Conservation (phyloP, 2,888 invertebrate genomes). For the Mythimna ferrago region DNA sequence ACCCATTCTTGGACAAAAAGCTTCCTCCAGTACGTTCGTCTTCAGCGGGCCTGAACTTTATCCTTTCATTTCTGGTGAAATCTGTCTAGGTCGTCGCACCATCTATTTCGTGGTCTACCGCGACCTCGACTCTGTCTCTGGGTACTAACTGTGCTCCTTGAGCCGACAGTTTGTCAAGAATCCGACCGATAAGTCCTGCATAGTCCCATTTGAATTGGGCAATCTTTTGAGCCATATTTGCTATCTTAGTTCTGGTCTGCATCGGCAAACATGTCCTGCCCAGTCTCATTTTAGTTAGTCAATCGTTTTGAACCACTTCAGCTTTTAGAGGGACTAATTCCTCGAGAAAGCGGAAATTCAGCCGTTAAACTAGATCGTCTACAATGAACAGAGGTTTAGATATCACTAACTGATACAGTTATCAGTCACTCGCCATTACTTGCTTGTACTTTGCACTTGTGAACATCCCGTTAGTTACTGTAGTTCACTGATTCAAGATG, state of each 20-base stretch:
- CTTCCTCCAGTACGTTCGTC: too few species aligned
- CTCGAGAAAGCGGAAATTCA: neutral
- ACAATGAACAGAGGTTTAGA: neutral
- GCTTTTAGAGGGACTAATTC: neutral
- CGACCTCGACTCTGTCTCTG: neutral
- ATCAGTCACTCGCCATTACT: slow-evolving; percentile 19
- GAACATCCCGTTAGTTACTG: slow-evolving; percentile 25
- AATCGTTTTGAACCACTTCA: too few species aligned
- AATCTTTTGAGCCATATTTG: too few species aligned
- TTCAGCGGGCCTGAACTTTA: neutral
- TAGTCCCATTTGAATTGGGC: too few species aligned
- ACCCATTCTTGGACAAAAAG: too few species aligned
- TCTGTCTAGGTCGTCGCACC: neutral
- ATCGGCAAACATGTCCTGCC: too few species aligned
- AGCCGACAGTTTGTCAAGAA: neutral
- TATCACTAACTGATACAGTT: slow-evolving; percentile 22
- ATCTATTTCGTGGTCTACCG: neutral
- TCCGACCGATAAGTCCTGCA: too few species aligned
- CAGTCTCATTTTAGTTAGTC: too few species aligned
- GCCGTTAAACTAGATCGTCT: slow-evolving; percentile 8
- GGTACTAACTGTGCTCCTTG: neutral
- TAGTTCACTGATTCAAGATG: slow-evolving; percentile 25
- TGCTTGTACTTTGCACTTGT: slow-evolving; percentile 48
- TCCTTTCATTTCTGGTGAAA: neutral
- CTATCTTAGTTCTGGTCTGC: too few species aligned